A percentile compares a stretch with the other conserved stretches of the same genome.
Conservation (phyloP, 2,113 vertebrate genomes). For the Myrmecobius fasciatus region DNA sequence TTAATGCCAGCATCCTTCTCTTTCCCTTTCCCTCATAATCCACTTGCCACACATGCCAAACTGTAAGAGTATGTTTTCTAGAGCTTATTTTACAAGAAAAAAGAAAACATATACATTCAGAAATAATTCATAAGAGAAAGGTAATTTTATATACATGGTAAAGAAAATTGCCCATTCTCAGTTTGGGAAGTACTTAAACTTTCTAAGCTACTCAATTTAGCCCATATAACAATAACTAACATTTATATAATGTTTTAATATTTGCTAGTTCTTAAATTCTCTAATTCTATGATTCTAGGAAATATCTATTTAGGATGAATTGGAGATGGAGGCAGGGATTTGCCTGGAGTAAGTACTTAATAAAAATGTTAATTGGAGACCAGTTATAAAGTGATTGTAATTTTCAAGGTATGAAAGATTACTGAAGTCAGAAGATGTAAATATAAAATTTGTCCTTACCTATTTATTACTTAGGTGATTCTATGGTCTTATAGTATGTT, state of each 20-base stretch:
- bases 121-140: neutral
- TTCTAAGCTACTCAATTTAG: neutral
- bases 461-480: neutral
- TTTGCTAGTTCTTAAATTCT: neutral
- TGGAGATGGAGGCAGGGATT: neutral
- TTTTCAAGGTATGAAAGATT: neutral
- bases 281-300: neutral
- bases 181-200: neutral
- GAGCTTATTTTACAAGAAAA: neutral
- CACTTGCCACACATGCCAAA: neutral
- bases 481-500: neutral
- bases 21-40: neutral
- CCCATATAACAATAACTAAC: neutral
- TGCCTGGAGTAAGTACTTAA: neutral
- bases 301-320: neutral
- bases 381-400: neutral
- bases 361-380: neutral
- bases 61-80: neutral
- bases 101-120: neutral
- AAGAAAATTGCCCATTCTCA: neutral
- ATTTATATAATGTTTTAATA: neutral
- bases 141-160: neutral
- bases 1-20: neutral
- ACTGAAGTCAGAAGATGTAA: neutral
- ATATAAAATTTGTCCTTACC: neutral